Evolutionary conservation across 2,888 invertebrate species (phyloP), one percentile per base, ranked within the genome.

Genomic region (Dynastes tityus): DNA sequence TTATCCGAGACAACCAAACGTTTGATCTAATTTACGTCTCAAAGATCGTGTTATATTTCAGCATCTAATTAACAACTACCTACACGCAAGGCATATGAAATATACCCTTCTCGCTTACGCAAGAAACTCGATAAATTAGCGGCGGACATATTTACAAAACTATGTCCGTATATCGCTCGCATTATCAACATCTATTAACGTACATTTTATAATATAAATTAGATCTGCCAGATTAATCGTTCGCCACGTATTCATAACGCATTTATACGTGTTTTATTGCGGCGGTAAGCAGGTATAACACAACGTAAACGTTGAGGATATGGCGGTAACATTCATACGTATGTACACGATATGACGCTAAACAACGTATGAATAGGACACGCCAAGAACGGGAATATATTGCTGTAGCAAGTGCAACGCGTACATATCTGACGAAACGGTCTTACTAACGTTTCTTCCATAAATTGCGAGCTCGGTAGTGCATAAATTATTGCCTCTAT

Each of bases 391-490:
- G 45, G 64, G 45, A 49, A 67, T 67, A 45, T 67, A 67, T 45
- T 45, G 67, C 67, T 22, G 9, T 45, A 67, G 13, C 45, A 67
- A 67, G 16, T 45, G 67, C 67, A 49, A 45, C 67, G 67, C 27
- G 27, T 67, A 45, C 67, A 67, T 67, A 67, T 49, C 67, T 67
- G 49, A 67, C 45, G 27, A 67, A 67, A 67, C 67, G 45, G 49
- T 67, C 45, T 67, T 67, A 67, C 45, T 49, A 67, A 16, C 11
- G 45, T 45, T 45, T 6, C 49, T 67, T 22, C 49, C 45, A 67
- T 67, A 67, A 67, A 67, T 67, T 67, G 67, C 67, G 27, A 67
- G 22, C 67, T 45, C 67, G 45, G 67, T 67, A 45, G 67, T 67
- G 67, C 49, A 67, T 67, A 45, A 67, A 67, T 45, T 67, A 67